phyloP scores from a whole-genome alignment of 2,888 invertebrate species.

The Miltochrista miniata region DNA sequence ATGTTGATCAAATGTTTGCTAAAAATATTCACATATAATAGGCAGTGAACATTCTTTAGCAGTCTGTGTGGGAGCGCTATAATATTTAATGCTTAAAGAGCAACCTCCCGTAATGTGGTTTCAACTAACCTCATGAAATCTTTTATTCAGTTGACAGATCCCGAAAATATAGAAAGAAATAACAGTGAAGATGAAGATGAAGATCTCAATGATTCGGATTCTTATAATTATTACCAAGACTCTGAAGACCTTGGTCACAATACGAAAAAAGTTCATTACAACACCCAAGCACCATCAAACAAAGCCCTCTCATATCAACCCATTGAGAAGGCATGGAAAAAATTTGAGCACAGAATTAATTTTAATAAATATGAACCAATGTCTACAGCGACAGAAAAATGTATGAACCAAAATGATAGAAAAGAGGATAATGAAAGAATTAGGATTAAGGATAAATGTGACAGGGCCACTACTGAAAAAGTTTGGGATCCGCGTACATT shows the following conservation, averaged over 20 bases:
- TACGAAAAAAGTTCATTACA: constrained; percentile 58
- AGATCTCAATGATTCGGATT: constrained; percentile 61
- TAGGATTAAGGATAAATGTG: constrained; percentile 94
- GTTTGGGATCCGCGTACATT: constrained; percentile 98
- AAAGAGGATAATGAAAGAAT: constrained; percentile 88
- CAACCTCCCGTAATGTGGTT: too few relatives aligned
- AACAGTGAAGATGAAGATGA: constrained; percentile 50
- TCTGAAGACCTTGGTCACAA: constrained; percentile 60
- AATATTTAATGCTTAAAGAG: too few relatives aligned
- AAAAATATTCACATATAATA: too few relatives aligned
- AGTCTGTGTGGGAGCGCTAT: too few relatives aligned
- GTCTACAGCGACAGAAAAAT: constrained; percentile 88
- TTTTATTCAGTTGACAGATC: constrained; percentile 63
- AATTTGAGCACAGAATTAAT: constrained; percentile 92
- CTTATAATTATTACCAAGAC: constrained; percentile 72
- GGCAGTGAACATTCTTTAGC: too few relatives aligned
- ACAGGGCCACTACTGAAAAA: constrained; percentile 97
- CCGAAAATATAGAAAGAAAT: too few relatives aligned
- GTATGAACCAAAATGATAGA: constrained; percentile 87
- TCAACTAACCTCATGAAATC: background rate
- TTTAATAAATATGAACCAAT: constrained; percentile 91
- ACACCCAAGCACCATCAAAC: constrained; percentile 81
- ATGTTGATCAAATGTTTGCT: too few relatives aligned
- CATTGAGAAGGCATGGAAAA: constrained; percentile 90
- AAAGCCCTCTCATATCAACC: constrained; percentile 90